Evolutionary conservation across 2,888 invertebrate genomes (phyloP).

Genomic region (Nowickia ferox): DNA sequence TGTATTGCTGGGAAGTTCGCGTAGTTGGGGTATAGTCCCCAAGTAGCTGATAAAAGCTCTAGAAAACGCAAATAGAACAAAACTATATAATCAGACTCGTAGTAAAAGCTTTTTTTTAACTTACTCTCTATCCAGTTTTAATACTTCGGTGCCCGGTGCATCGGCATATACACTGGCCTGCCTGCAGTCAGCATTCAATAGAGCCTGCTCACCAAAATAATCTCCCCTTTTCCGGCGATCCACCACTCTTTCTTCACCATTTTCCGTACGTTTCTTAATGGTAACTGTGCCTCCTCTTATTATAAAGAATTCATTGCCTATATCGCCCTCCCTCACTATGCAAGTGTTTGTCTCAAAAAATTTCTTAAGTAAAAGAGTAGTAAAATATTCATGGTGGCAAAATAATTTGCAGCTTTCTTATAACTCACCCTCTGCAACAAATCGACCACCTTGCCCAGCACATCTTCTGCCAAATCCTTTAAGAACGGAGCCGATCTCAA

Average conservation of each 20-base stretch:
- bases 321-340: constrained; percentile 93
- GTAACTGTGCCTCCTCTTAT: constrained; percentile 92
- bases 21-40: constrained; percentile 86
- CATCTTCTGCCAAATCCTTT: constrained; percentile 87
- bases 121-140: constrained; percentile 93
- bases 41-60: constrained; percentile 92
- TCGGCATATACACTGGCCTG: constrained; percentile 96
- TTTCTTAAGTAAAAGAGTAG: constrained; percentile 84
- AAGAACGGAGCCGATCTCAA: constrained; percentile 91
- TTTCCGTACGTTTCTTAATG: constrained; percentile 87
- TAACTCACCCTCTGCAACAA: constrained; percentile 90
- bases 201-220: constrained; percentile 95
- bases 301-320: constrained; percentile 95
- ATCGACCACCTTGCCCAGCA: constrained; percentile 92
- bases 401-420: neutral
- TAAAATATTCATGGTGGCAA: neutral
- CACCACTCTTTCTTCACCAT: constrained; percentile 87
- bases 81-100: neutral
- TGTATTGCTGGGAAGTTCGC: constrained; percentile 77
- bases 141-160: constrained; percentile 92
- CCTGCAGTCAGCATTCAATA: constrained; percentile 92
- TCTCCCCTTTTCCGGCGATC: constrained; percentile 89
- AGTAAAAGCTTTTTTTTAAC: constrained; percentile 75
- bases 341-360: constrained; percentile 91
- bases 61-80: constrained; percentile 66